phyloP scores from a whole-genome alignment of 2,113 vertebrate genomes.

The Sorex araneus region DNA sequence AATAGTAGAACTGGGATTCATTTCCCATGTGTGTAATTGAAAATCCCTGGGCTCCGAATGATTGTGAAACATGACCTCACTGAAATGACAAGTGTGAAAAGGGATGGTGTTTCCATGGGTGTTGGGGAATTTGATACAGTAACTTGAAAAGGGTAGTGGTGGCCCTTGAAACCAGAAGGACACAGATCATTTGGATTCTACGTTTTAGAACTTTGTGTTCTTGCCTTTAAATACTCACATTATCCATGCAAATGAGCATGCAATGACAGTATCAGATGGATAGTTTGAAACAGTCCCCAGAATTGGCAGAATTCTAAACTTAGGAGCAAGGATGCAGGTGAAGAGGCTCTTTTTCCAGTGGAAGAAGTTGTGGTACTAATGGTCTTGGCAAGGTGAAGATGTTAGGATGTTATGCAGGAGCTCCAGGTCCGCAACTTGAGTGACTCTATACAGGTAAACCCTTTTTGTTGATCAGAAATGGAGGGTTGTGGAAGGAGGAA shows the following conservation, averaged over 20 bases:
- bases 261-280: background rate
- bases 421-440: background rate
- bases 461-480: background rate
- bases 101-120: background rate
- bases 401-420: fast-evolving
- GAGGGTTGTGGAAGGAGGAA: background rate
- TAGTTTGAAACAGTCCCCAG: background rate
- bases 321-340: background rate
- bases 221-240: background rate
- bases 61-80: background rate
- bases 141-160: background rate
- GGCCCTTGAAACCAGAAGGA: background rate
- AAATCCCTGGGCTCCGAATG: constrained; percentile 3
- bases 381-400: background rate
- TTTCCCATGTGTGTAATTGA: background rate
- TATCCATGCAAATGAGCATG: constrained; percentile 14
- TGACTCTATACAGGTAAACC: background rate
- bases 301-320: background rate
- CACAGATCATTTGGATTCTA: background rate
- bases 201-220: background rate
- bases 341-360: background rate
- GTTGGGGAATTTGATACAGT: background rate
- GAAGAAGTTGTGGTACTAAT: background rate
- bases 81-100: background rate
- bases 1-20: background rate